Percentiles rank a stretch among this genome's conserved stretches.
Evolutionary conservation across 2,797 vertebrate species (phyloP).

Genomic region (Propithecus perrieri): DNA sequence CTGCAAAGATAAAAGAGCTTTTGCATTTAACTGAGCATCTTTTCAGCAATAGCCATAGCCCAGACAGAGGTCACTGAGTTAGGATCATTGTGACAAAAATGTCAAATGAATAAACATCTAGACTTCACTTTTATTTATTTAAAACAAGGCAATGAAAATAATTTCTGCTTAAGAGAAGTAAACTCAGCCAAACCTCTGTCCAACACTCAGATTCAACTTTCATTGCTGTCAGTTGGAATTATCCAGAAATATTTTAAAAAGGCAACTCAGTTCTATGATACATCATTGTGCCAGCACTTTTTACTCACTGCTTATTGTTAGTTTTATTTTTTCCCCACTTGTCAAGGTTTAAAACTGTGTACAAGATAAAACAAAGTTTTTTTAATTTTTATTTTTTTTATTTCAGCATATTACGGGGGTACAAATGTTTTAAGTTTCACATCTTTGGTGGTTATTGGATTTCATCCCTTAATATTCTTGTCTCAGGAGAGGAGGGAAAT

Average conservation of each 20-base stretch:
- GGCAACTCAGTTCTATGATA: not conserved
- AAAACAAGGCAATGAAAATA: slow-evolving; percentile 60
- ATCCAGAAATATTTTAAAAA: slow-evolving; percentile 26
- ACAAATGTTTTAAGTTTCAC: not conserved
- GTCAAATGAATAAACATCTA: slow-evolving; percentile 31
- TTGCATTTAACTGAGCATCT: not conserved
- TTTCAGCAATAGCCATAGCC: not conserved
- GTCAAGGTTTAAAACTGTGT: slow-evolving; percentile 57
- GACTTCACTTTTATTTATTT: slow-evolving; percentile 39
- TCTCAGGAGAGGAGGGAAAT: slow-evolving; percentile 32
- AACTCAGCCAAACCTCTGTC: slow-evolving; percentile 25
- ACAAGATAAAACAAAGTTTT: not conserved
- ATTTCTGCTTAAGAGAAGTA: slow-evolving; percentile 23
- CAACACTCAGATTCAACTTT: not conserved
- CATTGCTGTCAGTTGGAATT: slow-evolving; percentile 9
- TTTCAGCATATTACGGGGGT: too few species aligned
- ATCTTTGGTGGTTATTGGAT: slow-evolving; percentile 50
- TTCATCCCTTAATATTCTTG: slow-evolving; percentile 62
- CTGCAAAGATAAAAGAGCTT: not conserved
- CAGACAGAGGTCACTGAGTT: slow-evolving; percentile 54
- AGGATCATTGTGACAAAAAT: slow-evolving; percentile 55
- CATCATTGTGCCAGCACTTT: not conserved
- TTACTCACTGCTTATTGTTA: not conserved
- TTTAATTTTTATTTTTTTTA: too few species aligned
- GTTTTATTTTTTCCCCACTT: not conserved